Evolutionary conservation across 2,888 invertebrate genomes (phyloP).

Genomic region (Epsilonema sp.): DNA sequence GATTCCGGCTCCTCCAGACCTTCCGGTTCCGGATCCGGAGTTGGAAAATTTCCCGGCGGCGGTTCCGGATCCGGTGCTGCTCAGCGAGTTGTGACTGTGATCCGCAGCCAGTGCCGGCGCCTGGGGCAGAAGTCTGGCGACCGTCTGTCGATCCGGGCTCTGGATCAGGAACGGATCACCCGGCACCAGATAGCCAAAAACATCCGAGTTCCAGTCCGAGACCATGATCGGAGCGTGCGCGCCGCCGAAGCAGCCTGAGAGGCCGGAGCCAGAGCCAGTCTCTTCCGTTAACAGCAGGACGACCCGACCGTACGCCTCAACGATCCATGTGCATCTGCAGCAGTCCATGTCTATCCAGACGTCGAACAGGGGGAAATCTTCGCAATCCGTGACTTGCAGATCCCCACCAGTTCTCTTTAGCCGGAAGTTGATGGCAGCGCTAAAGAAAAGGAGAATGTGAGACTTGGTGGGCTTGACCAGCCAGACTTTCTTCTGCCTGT

Average conservation of each 20-base stretch:
- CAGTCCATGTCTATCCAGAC: slow-evolving; percentile 9
- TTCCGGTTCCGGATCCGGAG: neutral
- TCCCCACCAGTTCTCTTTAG: slow-evolving; percentile 2
- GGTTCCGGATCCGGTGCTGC: neutral
- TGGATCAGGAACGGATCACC: slow-evolving; percentile 8
- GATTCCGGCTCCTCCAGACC: neutral
- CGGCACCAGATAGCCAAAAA: slow-evolving; percentile 7
- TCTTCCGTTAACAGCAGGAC: slow-evolving; percentile 8
- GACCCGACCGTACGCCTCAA: slow-evolving; percentile 8
- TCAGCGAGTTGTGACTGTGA: neutral
- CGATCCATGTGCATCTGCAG: slow-evolving; percentile 7
- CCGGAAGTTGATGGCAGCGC: slow-evolving; percentile 1
- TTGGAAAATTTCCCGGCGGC: neutral
- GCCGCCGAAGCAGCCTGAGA: neutral
- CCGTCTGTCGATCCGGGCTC: slow-evolving; percentile 2
- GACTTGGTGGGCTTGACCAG: neutral
- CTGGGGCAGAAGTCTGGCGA: slow-evolving; percentile 7
- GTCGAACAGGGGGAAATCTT: slow-evolving; percentile 8
- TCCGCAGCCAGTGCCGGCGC: neutral
- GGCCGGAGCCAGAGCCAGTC: neutral
- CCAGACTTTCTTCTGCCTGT: neutral
- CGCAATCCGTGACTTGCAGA: slow-evolving; percentile 7
- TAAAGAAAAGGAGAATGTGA: slow-evolving; percentile 6
- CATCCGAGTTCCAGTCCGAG: slow-evolving; percentile 9
- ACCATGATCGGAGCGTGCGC: slow-evolving; percentile 1